Percentiles rank a stretch among this genome's conserved stretches.
Conservation (phyloP, 1,140 invertebrate genomes). For the Zaprionus camerounensis region DNA sequence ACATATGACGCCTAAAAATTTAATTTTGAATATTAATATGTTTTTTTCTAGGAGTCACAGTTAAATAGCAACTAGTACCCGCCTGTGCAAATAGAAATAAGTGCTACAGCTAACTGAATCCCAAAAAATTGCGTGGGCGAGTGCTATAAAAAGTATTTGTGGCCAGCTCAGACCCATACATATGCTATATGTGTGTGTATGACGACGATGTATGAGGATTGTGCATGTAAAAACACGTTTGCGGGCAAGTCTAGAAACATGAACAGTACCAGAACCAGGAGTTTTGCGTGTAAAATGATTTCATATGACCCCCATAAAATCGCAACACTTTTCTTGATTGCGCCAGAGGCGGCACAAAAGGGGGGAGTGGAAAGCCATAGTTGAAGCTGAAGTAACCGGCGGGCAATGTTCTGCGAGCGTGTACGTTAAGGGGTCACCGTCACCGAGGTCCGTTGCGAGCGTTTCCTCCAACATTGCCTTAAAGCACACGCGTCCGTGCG, state of each 20-base stretch:
- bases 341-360: not conserved
- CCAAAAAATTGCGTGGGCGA: slow-evolving; percentile 27
- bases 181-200: not conserved
- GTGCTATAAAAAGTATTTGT: slow-evolving; percentile 39
- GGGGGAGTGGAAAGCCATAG: not conserved
- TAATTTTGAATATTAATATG: slow-evolving; percentile 1
- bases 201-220: not conserved
- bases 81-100: slow-evolving; percentile 4
- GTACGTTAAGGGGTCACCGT: not conserved
- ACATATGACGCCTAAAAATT: not conserved
- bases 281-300: slow-evolving; percentile 49
- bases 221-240: not conserved
- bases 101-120: slow-evolving; percentile 3
- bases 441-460: not conserved
- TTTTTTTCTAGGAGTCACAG: not conserved
- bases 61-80: not conserved
- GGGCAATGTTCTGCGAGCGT: slow-evolving; percentile 6
- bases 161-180: not conserved
- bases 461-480: not conserved
- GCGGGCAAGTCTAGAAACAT: not conserved
- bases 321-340: slow-evolving; percentile 66
- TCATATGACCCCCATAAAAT: slow-evolving; percentile 54
- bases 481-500: not conserved
- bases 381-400: slow-evolving; percentile 4
- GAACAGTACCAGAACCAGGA: not conserved